Percentiles rank a stretch among this genome's conserved stretches.
Conservation (phyloP, 2,797 vertebrate species). For the Amblyraja radiata region DNA sequence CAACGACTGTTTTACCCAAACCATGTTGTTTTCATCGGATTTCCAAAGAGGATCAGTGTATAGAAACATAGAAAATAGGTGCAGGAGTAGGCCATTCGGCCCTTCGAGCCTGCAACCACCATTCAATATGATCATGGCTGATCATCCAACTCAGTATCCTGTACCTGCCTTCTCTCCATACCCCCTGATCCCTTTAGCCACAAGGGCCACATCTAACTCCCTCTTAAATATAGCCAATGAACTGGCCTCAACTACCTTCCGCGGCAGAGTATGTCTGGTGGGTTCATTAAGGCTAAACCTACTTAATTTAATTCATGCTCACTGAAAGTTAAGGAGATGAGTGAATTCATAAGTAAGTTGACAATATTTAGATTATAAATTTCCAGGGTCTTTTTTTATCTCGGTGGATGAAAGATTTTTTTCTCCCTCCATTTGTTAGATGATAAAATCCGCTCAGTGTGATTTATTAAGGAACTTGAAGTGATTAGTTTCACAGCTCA, state of each 20-base stretch:
- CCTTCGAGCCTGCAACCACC: too few species aligned
- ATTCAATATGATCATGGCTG: too few species aligned
- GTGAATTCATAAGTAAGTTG: slow-evolving; percentile 57
- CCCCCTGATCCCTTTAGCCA: too few species aligned
- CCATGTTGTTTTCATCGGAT: slow-evolving; percentile 32
- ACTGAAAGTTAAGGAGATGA: slow-evolving; percentile 61
- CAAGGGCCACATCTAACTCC: too few species aligned
- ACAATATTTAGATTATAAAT: slow-evolving; percentile 55
- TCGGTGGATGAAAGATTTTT: slow-evolving; percentile 46
- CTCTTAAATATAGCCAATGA: too few species aligned
- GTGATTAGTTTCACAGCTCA: slow-evolving; percentile 72
- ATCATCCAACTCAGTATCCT: too few species aligned
- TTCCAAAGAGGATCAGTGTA: slow-evolving; percentile 49
- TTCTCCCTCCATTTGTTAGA: slow-evolving; percentile 61
- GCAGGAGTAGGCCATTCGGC: too few species aligned
- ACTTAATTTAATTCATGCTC: slow-evolving; percentile 58
- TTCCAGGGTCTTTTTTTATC: slow-evolving; percentile 43
- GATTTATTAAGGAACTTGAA: slow-evolving; percentile 73
- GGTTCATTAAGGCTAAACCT: slow-evolving; percentile 52
- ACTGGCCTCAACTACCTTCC: too few species aligned
- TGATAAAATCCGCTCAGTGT: slow-evolving; percentile 66
- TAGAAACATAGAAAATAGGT: too few species aligned
- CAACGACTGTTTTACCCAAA: neutral
- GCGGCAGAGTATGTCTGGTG: slow-evolving; percentile 44
- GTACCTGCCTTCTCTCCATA: too few species aligned